Conservation (phyloP, 2,113 vertebrate species). For the Hippocampus barbouri region DNA sequence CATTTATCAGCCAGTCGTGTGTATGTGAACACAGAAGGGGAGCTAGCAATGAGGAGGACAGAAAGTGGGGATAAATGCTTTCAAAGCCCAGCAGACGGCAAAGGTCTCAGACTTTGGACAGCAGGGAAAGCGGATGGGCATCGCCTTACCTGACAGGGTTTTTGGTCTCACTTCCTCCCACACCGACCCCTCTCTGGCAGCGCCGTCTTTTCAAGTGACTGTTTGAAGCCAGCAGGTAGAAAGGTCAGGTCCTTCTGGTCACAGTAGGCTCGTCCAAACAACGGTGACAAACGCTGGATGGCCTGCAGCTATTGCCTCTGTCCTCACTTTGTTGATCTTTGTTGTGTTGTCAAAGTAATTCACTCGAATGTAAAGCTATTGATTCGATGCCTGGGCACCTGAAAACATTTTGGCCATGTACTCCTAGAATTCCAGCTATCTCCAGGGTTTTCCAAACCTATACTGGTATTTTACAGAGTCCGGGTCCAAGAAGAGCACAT, state of each 20-base stretch:
- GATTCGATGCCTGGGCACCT: slow-evolving; percentile 67
- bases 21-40: slow-evolving; percentile 42
- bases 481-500: slow-evolving; percentile 51
- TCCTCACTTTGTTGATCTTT: slow-evolving; percentile 55
- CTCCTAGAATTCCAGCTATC: slow-evolving; percentile 77
- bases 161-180: slow-evolving; percentile 67
- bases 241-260: slow-evolving; percentile 74
- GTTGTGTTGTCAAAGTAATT: slow-evolving; percentile 47
- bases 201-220: slow-evolving; percentile 70
- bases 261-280: slow-evolving; percentile 62
- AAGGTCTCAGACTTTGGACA: slow-evolving; percentile 61
- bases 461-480: slow-evolving; percentile 66
- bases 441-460: slow-evolving; percentile 73
- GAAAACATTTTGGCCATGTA: slow-evolving; percentile 65
- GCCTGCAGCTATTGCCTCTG: slow-evolving; percentile 57
- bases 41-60: slow-evolving; percentile 35
- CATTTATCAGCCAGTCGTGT: slow-evolving; percentile 56
- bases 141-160: slow-evolving; percentile 78
- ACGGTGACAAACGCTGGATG: slow-evolving; percentile 32
- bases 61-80: slow-evolving; percentile 50
- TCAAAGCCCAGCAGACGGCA: slow-evolving; percentile 65
- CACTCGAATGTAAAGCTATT: slow-evolving; percentile 69
- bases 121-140: slow-evolving; percentile 68
- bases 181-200: slow-evolving; percentile 67
- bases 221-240: slow-evolving; percentile 71